Evolutionary conservation across 2,797 vertebrate species (phyloP).

Genomic region (Sebastolobus alascanus): DNA sequence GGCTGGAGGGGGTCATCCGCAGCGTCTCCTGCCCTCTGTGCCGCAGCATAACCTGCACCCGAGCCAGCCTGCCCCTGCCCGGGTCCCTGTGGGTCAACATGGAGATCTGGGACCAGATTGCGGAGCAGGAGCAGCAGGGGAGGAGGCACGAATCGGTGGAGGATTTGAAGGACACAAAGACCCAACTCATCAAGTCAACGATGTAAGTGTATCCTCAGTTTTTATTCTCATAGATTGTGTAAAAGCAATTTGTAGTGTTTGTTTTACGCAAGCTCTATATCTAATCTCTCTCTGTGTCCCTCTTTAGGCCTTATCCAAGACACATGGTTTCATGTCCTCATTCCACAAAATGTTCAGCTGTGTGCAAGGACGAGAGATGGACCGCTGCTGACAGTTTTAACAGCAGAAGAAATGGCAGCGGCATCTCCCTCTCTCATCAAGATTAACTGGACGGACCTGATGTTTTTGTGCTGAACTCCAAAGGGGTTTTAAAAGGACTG

Average conservation of each 20-base stretch:
- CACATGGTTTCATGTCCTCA: not conserved
- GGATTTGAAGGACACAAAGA: not conserved
- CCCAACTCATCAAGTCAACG: fast-evolving
- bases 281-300: not conserved
- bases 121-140: not conserved
- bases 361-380: fast-evolving
- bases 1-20: not conserved
- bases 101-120: slow-evolving; percentile 73
- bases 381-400: not conserved
- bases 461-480: no score
- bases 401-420: not conserved
- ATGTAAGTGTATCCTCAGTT: slow-evolving; percentile 34
- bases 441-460: no score
- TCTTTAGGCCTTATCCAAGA: not conserved
- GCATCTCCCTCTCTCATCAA: no score
- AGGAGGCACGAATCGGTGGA: fast-evolving
- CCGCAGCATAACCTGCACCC: slow-evolving; percentile 76
- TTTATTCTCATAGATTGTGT: not conserved
- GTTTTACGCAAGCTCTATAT: not conserved
- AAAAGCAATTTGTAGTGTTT: not conserved
- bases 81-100: slow-evolving; percentile 74
- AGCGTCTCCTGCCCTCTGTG: slow-evolving; percentile 76
- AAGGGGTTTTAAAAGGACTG: no score
- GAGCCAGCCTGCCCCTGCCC: slow-evolving; percentile 41
- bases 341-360: slow-evolving; percentile 38